These are phyloP conservation scores for Sebastes nivosus DNA, from an alignment of 2,797 vertebrate genomes.

Conservation along the genomic window DNA sequence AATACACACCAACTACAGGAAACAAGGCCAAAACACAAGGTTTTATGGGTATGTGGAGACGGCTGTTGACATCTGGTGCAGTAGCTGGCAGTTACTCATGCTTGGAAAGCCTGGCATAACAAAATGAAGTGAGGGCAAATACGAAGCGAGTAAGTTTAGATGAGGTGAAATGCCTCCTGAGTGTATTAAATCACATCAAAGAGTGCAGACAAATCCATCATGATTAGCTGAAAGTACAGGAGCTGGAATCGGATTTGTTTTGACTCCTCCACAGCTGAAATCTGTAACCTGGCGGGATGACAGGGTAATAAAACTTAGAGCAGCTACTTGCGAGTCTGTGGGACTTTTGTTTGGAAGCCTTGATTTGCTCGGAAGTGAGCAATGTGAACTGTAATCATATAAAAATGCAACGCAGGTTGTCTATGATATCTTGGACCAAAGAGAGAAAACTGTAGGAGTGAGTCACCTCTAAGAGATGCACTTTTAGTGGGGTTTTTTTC, in stretches of 20 bases:
- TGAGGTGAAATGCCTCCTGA: constrained; percentile 57
- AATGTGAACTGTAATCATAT: background rate
- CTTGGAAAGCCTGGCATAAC: constrained; percentile 46
- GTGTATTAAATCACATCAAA: constrained; percentile 70
- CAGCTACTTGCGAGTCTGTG: constrained; percentile 13
- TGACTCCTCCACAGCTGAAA: constrained; percentile 43
- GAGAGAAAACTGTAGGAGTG: background rate
- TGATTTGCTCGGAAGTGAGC: background rate
- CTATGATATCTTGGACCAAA: background rate
- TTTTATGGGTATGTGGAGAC: constrained; percentile 22
- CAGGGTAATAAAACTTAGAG: constrained; percentile 34
- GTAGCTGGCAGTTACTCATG: constrained; percentile 43
- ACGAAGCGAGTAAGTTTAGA: constrained; percentile 47
- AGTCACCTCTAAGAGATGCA: constrained; percentile 1
- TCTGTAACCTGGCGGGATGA: constrained; percentile 53
- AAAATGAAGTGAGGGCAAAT: constrained; percentile 50
- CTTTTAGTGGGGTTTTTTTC: background rate
- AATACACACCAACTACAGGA: constrained; percentile 25
- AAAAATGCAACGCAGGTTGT: background rate
- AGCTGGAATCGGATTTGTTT: constrained; percentile 61
- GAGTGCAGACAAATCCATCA: constrained; percentile 60
- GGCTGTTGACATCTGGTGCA: constrained; percentile 37
- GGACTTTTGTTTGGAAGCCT: constrained; percentile 19
- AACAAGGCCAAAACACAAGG: constrained; percentile 36
- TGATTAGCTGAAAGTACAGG: constrained; percentile 47